Evolutionary conservation across 2,888 invertebrate genomes (phyloP).

Genomic region (Pteria penguin): DNA sequence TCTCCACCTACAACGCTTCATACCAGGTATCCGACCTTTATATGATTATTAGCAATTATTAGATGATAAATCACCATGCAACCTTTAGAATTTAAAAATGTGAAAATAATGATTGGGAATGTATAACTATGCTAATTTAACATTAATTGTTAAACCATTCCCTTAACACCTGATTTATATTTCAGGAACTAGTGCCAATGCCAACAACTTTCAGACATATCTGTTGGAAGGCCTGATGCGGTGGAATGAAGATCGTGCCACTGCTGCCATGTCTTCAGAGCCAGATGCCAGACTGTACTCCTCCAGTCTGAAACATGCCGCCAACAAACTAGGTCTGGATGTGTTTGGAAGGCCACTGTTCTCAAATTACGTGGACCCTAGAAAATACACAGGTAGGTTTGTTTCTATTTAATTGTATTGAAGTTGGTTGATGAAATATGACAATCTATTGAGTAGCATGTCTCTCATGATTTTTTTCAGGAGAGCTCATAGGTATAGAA

Average conservation of each 20-base stretch:
- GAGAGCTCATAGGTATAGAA: slow-evolving; percentile 53
- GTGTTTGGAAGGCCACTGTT: slow-evolving; percentile 38
- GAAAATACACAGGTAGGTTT: slow-evolving; percentile 45
- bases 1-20: slow-evolving; percentile 22
- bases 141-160: too few species aligned
- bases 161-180: too few species aligned
- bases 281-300: slow-evolving; percentile 28
- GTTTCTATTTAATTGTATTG: background rate
- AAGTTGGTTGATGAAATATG: background rate
- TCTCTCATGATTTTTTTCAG: slow-evolving; percentile 24
- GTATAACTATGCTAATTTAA: too few species aligned
- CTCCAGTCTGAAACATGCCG: slow-evolving; percentile 31
- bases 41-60: too few species aligned
- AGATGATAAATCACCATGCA: too few species aligned
- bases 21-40: slow-evolving; percentile 31
- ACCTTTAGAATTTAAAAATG: too few species aligned
- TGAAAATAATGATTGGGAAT: too few species aligned
- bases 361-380: slow-evolving; percentile 20
- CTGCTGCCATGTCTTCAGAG: background rate
- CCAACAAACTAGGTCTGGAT: slow-evolving; percentile 27
- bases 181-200: slow-evolving; percentile 50
- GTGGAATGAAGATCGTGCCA: slow-evolving; percentile 51
- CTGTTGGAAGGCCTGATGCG: slow-evolving; percentile 48
- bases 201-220: slow-evolving; percentile 51
- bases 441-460: too few species aligned